phyloP scores from a whole-genome alignment of 53 echinoderm and acorn worm species.

The Luidia sarsii region DNA sequence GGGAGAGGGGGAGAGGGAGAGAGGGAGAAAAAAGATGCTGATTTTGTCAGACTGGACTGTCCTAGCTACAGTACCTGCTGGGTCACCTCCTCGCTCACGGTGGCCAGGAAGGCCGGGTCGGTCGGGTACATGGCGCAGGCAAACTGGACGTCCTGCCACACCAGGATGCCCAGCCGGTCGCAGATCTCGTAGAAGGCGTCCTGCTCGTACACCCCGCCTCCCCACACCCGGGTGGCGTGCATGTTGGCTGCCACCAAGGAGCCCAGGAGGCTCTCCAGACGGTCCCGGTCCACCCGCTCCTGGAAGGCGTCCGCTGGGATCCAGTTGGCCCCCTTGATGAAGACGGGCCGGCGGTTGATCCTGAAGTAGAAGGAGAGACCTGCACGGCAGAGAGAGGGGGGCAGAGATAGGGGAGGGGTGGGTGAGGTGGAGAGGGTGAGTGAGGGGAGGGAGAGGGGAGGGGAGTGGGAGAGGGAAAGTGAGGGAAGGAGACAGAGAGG shows the following conservation, averaged over 20 bases:
- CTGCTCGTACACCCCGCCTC: conserved; percentile 93
- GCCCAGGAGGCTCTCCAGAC: conserved; percentile 66
- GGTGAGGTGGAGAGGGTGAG: no score
- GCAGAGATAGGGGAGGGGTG: no score
- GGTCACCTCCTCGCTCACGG: conserved; percentile 71
- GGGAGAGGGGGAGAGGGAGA: no score
- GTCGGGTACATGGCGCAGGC: conserved; percentile 94
- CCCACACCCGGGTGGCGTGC: conserved; percentile 89
- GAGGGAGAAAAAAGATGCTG: no score
- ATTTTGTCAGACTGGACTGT: not conserved
- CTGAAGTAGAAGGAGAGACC: conserved; percentile 88
- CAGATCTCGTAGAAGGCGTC: conserved; percentile 85
- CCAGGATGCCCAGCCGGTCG: conserved; percentile 75
- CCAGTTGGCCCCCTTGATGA: conserved; percentile 97
- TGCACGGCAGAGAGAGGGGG: no score
- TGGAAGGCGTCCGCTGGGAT: conserved; percentile 96
- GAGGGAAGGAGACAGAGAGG: no score
- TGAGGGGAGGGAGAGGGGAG: no score
- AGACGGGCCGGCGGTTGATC: conserved; percentile 77
- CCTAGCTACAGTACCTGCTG: conserved; percentile 79
- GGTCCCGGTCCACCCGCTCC: conserved; percentile 58
- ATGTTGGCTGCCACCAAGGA: conserved; percentile 88
- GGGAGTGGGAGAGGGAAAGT: no score
- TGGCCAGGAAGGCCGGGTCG: conserved; percentile 60
- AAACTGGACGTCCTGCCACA: conserved; percentile 99